Conservation (phyloP, 2,888 invertebrate species). For the Muscina levida region DNA sequence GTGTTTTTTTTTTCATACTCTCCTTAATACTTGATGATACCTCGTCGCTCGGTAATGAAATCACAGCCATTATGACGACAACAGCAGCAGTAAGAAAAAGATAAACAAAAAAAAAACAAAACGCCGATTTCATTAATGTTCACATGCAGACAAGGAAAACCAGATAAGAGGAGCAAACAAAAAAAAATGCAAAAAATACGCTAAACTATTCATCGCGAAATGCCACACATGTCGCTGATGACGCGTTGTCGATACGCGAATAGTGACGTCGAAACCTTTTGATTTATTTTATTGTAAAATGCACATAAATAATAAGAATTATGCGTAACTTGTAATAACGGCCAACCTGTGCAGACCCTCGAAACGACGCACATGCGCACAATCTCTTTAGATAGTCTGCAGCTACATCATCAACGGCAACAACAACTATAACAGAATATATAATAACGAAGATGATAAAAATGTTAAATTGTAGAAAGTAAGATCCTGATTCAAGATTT, state of each 20-base stretch:
- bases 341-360: neutral
- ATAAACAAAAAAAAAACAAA: too few relatives aligned
- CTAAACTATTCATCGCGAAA: conserved; percentile 33
- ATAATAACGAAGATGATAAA: conserved; percentile 59
- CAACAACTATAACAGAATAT: conserved; percentile 26
- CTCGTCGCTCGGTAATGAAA: neutral
- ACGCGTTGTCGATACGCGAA: conserved; percentile 60
- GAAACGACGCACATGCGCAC: conserved; percentile 1
- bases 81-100: neutral
- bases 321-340: conserved; percentile 58
- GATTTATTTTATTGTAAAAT: conserved; percentile 63
- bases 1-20: too few relatives aligned
- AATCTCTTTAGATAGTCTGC: neutral
- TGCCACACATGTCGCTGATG: conserved; percentile 65
- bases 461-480: conserved; percentile 46
- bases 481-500: conserved; percentile 36
- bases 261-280: conserved; percentile 60
- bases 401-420: conserved; percentile 27
- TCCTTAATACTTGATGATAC: neutral
- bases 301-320: conserved; percentile 65
- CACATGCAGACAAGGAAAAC: neutral
- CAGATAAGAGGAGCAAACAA: conserved; percentile 32
- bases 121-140: conserved; percentile 12
- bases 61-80: conserved; percentile 14
- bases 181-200: neutral